Percentiles rank a stretch among this genome's conserved stretches.
Conservation (phyloP, 2,113 vertebrate species). For the Perccottus glenii region DNA sequence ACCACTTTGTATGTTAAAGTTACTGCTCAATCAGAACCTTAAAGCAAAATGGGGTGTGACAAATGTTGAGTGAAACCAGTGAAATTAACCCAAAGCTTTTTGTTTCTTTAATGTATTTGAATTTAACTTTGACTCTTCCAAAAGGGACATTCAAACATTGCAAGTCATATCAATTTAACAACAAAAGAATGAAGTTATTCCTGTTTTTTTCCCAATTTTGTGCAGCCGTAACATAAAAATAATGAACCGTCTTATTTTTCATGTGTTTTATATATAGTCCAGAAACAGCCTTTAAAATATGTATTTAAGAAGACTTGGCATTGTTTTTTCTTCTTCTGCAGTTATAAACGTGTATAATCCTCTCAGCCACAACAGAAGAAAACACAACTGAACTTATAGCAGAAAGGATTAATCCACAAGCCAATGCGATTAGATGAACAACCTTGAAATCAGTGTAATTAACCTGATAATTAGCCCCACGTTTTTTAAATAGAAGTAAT, state of each 20-base stretch:
- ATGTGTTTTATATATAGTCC: no score
- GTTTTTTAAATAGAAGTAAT: conserved; percentile 19
- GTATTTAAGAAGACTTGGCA: no score
- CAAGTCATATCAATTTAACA: not conserved
- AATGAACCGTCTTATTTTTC: no score
- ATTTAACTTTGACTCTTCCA: not conserved
- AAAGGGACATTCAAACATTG: not conserved
- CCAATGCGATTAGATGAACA: conserved; percentile 40
- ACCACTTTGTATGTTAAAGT: no score
- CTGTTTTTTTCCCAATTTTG: not conserved
- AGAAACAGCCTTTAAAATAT: no score
- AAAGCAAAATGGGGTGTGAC: no score
- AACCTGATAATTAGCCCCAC: conserved; percentile 33
- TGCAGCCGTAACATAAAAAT: no score
- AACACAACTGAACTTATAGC: conserved; percentile 29
- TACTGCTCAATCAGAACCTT: no score
- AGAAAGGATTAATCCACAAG: conserved; percentile 44
- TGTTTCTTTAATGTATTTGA: no score
- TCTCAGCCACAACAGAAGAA: conserved; percentile 1
- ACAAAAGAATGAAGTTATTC: conserved; percentile 2
- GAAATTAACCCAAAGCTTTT: no score
- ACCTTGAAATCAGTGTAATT: conserved; percentile 46
- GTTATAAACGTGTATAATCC: not conserved
- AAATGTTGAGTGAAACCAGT: no score
- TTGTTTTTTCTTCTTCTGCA: no score